Conservation (phyloP, 2,113 vertebrate genomes). For the Atractosteus spatula region DNA sequence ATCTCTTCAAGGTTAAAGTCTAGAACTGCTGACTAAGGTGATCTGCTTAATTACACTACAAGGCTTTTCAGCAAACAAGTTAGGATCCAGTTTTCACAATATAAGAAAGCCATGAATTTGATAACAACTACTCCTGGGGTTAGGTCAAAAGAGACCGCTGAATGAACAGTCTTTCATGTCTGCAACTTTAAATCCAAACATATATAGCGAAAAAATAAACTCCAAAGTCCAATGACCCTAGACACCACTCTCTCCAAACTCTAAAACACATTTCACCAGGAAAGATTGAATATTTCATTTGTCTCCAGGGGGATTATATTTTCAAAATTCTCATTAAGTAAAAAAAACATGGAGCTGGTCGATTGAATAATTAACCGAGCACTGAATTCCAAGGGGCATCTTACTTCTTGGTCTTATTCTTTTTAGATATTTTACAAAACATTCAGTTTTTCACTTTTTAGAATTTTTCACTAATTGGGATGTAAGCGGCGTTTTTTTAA, state of each 20-base stretch:
- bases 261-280: neutral
- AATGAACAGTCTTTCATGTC: neutral
- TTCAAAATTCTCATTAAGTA: slow-evolving; percentile 14
- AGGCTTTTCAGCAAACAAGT: no score
- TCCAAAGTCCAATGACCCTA: neutral
- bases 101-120: neutral
- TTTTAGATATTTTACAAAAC: no score
- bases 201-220: neutral
- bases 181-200: neutral
- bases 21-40: no score
- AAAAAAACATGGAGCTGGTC: neutral
- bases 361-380: slow-evolving; percentile 13
- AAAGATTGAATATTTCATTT: slow-evolving; percentile 10
- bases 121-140: neutral
- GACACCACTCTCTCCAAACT: neutral
- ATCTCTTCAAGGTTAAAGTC: no score
- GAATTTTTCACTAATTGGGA: slow-evolving; percentile 13
- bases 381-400: neutral
- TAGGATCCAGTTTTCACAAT: neutral
- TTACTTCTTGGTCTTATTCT: neutral
- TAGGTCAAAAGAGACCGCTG: neutral
- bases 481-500: neutral
- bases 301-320: neutral
- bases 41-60: no score
- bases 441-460: no score